Percentiles rank a stretch among this genome's conserved stretches.
phyloP scores from a whole-genome alignment of 2,113 vertebrate species.

The Mixornis gularis region DNA sequence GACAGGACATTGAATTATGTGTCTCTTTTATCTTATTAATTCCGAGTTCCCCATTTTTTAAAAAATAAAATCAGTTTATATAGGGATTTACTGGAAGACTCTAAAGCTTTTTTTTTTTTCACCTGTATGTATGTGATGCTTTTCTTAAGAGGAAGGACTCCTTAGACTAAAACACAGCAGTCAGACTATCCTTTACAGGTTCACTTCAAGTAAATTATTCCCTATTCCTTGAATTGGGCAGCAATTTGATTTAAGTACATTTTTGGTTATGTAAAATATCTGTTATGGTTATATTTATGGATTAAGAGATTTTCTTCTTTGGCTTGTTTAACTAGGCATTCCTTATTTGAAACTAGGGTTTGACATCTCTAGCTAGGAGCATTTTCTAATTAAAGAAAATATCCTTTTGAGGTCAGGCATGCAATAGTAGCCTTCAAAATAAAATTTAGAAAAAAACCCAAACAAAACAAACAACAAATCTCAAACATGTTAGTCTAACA shows the following conservation, averaged over 20 bases:
- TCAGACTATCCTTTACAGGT: not conserved
- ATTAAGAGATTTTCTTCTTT: slow-evolving; percentile 22
- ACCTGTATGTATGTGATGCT: not conserved
- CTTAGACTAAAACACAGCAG: not conserved
- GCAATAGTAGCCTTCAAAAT: not conserved
- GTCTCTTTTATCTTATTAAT: not conserved
- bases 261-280: not conserved
- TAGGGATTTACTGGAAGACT: not conserved
- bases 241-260: not conserved
- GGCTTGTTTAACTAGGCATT: not conserved
- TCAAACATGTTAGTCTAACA: not conserved
- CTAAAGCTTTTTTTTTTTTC: not conserved
- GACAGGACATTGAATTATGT: not conserved
- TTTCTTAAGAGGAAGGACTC: not conserved
- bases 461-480: not conserved
- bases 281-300: not conserved
- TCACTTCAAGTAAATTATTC: not conserved
- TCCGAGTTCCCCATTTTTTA: not conserved
- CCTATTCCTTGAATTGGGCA: not conserved
- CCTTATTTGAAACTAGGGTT: not conserved
- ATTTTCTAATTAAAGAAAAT: slow-evolving; percentile 33
- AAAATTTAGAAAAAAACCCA: not conserved
- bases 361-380: not conserved
- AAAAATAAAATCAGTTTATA: not conserved
- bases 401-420: not conserved